Percentiles rank a stretch among this genome's conserved stretches.
Evolutionary conservation across 1,140 invertebrate genomes (phyloP).

Genomic region (Microplitis mediator): DNA sequence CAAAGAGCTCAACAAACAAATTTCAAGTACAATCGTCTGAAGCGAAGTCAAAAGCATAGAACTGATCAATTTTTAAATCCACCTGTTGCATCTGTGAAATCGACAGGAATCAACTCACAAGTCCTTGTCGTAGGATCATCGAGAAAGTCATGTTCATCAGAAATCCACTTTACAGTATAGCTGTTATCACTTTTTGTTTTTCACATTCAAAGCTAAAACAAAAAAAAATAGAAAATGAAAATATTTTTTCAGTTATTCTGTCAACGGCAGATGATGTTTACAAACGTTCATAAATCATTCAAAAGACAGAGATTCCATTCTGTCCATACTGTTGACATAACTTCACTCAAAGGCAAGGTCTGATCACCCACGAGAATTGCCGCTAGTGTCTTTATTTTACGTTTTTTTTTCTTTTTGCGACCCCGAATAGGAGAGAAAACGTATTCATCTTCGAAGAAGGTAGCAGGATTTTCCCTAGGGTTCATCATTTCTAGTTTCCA

Average conservation of each 20-base stretch:
- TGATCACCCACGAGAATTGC: not conserved
- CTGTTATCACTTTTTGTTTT: not conserved
- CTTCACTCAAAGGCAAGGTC: not conserved
- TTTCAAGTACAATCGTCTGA: slow-evolving; percentile 34
- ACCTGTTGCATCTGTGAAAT: slow-evolving; percentile 42
- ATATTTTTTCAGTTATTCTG: not conserved
- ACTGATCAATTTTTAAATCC: slow-evolving; percentile 50
- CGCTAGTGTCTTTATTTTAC: not conserved
- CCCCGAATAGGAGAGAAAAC: not conserved
- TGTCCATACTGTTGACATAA: slow-evolving; percentile 3
- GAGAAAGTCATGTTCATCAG: not conserved
- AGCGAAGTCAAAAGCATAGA: slow-evolving; percentile 15
- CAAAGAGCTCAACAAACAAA: slow-evolving; percentile 27
- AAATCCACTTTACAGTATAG: not conserved
- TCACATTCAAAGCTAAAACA: not conserved
- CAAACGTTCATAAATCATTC: slow-evolving; percentile 25
- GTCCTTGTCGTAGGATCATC: slow-evolving; percentile 5
- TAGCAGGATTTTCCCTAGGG: slow-evolving; percentile 3
- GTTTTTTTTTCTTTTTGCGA: not conserved
- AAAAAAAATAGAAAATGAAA: not conserved
- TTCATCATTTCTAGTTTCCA: slow-evolving; percentile 7
- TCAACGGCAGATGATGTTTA: slow-evolving; percentile 21
- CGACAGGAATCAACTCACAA: slow-evolving; percentile 24
- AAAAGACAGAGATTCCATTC: not conserved
- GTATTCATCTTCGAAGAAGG: slow-evolving; percentile 6